These are phyloP conservation scores for Drosophila anomelani DNA, from an alignment of 2,888 invertebrate species.

Conservation along the genomic window DNA sequence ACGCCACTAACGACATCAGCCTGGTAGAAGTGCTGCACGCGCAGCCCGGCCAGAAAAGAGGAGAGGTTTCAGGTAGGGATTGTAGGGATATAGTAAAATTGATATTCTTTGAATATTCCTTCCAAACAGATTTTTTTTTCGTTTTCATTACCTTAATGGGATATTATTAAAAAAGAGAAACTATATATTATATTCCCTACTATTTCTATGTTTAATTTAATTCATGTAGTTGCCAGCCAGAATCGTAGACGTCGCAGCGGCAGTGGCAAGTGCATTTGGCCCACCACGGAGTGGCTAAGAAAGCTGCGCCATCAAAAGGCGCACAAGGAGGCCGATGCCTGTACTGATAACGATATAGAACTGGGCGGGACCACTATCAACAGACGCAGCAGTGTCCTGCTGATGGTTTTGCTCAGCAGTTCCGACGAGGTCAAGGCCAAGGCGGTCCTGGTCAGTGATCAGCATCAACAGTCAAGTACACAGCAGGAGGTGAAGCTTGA, in stretches of 20 bases:
- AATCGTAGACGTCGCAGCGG: constrained; percentile 62
- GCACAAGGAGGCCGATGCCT: constrained; percentile 4
- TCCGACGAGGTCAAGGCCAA: constrained; percentile 68
- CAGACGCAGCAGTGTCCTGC: constrained; percentile 64
- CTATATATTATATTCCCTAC: no score
- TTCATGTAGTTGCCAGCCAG: not conserved
- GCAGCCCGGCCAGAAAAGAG: constrained; percentile 15
- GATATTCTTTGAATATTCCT: no score
- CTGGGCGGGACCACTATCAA: constrained; percentile 3
- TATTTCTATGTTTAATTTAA: not conserved
- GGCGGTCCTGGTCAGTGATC: constrained; percentile 68
- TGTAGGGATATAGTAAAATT: not conserved
- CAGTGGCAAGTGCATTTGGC: constrained; percentile 66
- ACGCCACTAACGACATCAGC: constrained; percentile 67
- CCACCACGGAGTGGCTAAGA: constrained; percentile 74
- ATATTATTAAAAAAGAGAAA: no score
- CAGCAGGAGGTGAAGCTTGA: constrained; percentile 34
- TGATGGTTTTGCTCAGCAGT: constrained; percentile 70
- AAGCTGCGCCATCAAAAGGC: constrained; percentile 63
- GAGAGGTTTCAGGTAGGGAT: constrained; percentile 1
- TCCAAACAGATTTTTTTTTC: no score
- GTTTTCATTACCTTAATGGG: no score
- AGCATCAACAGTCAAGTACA: constrained; percentile 45
- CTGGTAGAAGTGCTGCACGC: constrained; percentile 65
- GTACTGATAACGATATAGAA: constrained; percentile 14